A percentile compares a stretch with the other conserved stretches of the same genome.
Evolutionary conservation across 2,888 invertebrate species (phyloP).

Genomic region (Linnaemya tessellans): DNA sequence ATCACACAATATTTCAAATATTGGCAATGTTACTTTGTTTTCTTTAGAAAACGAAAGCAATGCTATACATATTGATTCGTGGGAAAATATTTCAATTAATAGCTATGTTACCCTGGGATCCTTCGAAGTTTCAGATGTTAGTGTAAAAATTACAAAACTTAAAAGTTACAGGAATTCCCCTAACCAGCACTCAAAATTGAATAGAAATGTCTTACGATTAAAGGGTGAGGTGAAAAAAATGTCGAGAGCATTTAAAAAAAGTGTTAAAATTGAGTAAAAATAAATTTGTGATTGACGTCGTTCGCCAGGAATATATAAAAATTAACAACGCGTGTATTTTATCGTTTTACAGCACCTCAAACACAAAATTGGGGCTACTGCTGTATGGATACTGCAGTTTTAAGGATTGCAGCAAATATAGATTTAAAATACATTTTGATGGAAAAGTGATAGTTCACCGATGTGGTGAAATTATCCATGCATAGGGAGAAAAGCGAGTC

Average conservation of each 20-base stretch:
- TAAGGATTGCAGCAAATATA: slow-evolving; percentile 12
- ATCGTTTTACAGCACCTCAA: neutral
- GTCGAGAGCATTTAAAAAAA: neutral
- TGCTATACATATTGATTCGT: too few relatives aligned
- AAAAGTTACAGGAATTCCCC: too few relatives aligned
- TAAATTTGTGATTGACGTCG: slow-evolving; percentile 2
- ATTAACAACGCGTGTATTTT: slow-evolving; percentile 19
- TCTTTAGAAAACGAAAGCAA: too few relatives aligned
- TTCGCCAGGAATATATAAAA: slow-evolving; percentile 24
- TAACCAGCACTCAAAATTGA: neutral
- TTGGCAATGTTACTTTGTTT: too few relatives aligned
- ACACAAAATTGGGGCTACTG: neutral
- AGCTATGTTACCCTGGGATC: neutral
- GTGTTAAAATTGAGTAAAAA: slow-evolving; percentile 9
- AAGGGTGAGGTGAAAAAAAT: neutral
- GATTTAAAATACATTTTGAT: slow-evolving; percentile 4
- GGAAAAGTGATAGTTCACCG: slow-evolving; percentile 11
- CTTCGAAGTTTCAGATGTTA: neutral
- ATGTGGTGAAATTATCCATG: slow-evolving; percentile 1
- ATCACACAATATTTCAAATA: too few relatives aligned
- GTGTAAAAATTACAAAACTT: neutral
- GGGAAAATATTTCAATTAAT: too few relatives aligned
- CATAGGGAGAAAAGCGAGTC: slow-evolving; percentile 16
- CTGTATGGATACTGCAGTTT: slow-evolving; percentile 11
- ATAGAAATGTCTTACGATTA: neutral